These are phyloP conservation scores for Periplaneta americana DNA, from an alignment of 1,140 invertebrate genomes.

Conservation along the genomic window DNA sequence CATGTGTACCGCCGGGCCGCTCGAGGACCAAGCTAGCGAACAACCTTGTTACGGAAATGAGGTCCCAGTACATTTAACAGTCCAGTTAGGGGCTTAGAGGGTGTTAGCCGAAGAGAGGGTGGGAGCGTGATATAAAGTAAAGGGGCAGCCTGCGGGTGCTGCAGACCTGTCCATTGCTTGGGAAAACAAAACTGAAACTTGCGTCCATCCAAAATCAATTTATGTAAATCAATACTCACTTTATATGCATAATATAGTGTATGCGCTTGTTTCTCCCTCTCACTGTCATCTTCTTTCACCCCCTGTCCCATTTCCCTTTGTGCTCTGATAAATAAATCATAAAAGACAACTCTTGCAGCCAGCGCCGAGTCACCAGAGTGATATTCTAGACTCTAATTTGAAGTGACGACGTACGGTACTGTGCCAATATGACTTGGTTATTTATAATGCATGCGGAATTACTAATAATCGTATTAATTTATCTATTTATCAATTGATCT, in stretches of 20 bases:
- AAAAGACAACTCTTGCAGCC: neutral
- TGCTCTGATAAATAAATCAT: neutral
- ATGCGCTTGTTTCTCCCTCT: neutral
- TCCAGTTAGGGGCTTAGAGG: neutral
- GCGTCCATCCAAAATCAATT: neutral
- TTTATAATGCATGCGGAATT: neutral
- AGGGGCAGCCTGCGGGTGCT: neutral
- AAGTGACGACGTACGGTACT: neutral
- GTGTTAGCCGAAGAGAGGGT: neutral
- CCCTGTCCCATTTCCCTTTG: neutral
- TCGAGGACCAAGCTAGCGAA: neutral
- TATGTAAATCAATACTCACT: neutral
- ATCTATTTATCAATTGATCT: too few species aligned
- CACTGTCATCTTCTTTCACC: neutral
- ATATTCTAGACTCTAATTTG: neutral
- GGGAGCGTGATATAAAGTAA: neutral
- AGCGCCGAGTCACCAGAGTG: neutral
- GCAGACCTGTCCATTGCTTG: neutral
- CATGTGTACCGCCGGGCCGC: neutral
- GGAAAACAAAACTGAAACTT: neutral
- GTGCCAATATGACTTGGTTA: neutral
- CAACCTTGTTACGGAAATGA: neutral
- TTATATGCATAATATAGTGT: neutral
- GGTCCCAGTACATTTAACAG: neutral
- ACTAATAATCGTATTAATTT: too few species aligned